phyloP scores from a whole-genome alignment of 2,797 vertebrate species.

The Eulemur albifrons region DNA sequence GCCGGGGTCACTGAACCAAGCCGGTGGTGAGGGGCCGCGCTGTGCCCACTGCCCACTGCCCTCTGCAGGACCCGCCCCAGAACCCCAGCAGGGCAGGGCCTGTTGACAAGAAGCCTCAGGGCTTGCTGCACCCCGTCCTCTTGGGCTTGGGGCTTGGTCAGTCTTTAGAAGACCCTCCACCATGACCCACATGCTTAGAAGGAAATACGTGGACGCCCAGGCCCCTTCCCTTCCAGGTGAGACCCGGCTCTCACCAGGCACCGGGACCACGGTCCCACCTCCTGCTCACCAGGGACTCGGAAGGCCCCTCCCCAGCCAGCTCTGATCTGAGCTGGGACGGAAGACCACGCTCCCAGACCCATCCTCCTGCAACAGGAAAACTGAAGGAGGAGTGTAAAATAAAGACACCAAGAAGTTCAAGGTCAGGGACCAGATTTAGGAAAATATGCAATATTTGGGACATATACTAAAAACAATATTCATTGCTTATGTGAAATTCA shows the following conservation, averaged over 20 bases:
- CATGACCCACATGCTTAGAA: neutral
- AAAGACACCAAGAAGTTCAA: neutral
- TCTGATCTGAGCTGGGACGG: neutral
- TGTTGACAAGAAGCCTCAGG: neutral
- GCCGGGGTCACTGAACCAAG: neutral
- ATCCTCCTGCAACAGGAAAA: neutral
- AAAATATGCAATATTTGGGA: neutral
- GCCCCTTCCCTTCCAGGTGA: neutral
- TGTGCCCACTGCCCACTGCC: accelerated
- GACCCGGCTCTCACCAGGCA: neutral
- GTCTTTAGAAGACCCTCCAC: neutral
- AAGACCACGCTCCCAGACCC: neutral
- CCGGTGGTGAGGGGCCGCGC: accelerated
- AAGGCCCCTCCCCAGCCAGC: neutral
- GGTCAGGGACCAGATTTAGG: neutral
- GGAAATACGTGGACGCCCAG: neutral
- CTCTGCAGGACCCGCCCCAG: neutral
- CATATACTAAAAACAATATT: neutral
- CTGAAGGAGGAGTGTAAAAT: neutral
- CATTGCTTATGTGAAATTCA: neutral
- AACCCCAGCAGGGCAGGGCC: neutral
- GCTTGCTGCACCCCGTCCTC: neutral
- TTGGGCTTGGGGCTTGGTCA: neutral
- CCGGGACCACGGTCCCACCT: neutral
- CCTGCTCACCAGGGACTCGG: accelerated